phyloP scores from a whole-genome alignment of 2,113 vertebrate genomes.

The Parotia lawesii region DNA sequence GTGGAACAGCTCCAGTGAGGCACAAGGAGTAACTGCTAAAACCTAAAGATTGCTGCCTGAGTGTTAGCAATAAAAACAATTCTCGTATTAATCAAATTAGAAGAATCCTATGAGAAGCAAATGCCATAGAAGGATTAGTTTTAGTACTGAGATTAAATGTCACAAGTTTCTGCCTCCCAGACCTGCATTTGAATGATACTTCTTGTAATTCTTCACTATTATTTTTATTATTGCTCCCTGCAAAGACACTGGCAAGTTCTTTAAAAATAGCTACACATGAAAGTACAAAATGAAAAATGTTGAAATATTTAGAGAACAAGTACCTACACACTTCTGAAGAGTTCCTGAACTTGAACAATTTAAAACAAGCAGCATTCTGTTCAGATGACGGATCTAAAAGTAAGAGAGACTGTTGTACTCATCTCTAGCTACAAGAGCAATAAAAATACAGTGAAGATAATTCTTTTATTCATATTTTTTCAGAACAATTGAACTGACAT shows the following conservation, averaged over 20 bases:
- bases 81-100: slow-evolving; percentile 11
- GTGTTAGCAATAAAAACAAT: neutral
- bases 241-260: neutral
- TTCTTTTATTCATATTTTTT: neutral
- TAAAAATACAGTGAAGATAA: neutral
- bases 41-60: neutral
- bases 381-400: neutral
- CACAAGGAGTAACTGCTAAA: neutral
- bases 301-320: slow-evolving; percentile 28
- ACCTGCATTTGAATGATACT: neutral
- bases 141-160: neutral
- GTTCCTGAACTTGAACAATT: neutral
- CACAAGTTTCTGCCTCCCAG: neutral
- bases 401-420: neutral
- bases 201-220: neutral
- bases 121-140: neutral
- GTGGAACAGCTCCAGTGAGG: neutral
- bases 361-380: neutral
- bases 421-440: neutral
- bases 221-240: neutral
- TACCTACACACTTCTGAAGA: neutral
- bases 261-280: neutral
- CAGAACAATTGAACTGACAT: neutral
- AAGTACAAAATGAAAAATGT: neutral
- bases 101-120: neutral